phyloP scores from a whole-genome alignment of 2,113 vertebrate genomes.

The Pycnonotus jocosus region DNA sequence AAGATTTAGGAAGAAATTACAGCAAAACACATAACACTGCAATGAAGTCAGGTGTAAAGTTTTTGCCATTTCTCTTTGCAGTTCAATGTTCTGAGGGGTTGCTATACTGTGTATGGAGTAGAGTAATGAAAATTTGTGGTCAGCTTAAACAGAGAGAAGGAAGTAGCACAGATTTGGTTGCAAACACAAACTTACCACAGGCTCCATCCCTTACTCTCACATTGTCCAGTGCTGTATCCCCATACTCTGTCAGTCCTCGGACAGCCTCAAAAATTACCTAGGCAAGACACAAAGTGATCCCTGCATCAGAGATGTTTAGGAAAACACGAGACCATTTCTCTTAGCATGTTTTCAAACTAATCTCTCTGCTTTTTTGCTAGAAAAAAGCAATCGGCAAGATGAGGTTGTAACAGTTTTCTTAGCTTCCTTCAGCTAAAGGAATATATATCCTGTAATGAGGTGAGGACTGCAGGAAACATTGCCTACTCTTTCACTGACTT shows the following conservation, averaged over 20 bases:
- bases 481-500: background rate
- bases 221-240: constrained; percentile 62
- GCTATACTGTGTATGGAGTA: background rate
- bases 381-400: background rate
- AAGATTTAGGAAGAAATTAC: background rate
- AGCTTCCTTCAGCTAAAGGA: background rate
- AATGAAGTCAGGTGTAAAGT: background rate
- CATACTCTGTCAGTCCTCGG: constrained; percentile 52
- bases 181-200: constrained; percentile 65
- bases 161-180: background rate
- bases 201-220: constrained; percentile 67
- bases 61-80: background rate
- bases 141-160: background rate
- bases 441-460: background rate
- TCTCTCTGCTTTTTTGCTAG: background rate
- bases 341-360: background rate
- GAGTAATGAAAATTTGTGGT: background rate
- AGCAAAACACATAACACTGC: background rate
- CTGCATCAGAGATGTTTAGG: background rate
- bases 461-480: background rate
- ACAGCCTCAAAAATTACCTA: constrained; percentile 79
- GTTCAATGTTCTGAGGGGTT: background rate
- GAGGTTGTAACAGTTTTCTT: background rate
- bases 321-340: background rate
- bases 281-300: background rate